Percentiles rank a stretch among this genome's conserved stretches.
Conservation (phyloP, 2,113 vertebrate genomes). For the Mus pahari region DNA sequence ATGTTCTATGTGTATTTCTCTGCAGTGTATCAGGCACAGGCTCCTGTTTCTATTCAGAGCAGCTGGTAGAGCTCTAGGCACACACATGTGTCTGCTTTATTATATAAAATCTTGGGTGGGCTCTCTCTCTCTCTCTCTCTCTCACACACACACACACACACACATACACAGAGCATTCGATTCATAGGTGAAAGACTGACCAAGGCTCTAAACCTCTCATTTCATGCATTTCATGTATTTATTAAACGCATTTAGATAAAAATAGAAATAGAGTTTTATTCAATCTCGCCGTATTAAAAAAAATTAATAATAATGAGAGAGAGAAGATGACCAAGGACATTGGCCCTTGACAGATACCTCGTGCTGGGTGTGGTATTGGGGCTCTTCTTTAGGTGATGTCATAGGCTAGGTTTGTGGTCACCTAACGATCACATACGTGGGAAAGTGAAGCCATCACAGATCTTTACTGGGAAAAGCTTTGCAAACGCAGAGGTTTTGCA, state of each 20-base stretch:
- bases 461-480: slow-evolving; percentile 78
- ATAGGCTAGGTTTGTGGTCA: neutral
- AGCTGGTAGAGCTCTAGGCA: slow-evolving; percentile 60
- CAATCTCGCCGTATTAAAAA: neutral
- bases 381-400: slow-evolving; percentile 5
- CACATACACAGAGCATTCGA: neutral
- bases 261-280: slow-evolving; percentile 5
- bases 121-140: no score
- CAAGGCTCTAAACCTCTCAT: slow-evolving; percentile 12
- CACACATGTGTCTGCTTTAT: neutral
- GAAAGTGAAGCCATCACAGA: slow-evolving; percentile 56
- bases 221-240: slow-evolving; percentile 60
- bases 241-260: slow-evolving; percentile 44
- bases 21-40: neutral
- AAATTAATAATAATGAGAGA: neutral
- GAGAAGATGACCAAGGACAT: neutral
- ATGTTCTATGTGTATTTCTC: slow-evolving; percentile 58
- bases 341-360: neutral
- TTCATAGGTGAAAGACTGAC: neutral
- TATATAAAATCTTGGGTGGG: slow-evolving; percentile 56
- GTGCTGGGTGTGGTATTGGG: neutral
- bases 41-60: neutral
- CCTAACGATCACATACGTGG: neutral
- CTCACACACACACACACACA: neutral
- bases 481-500: slow-evolving; percentile 85